Percentiles rank a stretch among this genome's conserved stretches.
phyloP scores from a whole-genome alignment of 1,140 invertebrate species.

The Drosophila subpulchrella region DNA sequence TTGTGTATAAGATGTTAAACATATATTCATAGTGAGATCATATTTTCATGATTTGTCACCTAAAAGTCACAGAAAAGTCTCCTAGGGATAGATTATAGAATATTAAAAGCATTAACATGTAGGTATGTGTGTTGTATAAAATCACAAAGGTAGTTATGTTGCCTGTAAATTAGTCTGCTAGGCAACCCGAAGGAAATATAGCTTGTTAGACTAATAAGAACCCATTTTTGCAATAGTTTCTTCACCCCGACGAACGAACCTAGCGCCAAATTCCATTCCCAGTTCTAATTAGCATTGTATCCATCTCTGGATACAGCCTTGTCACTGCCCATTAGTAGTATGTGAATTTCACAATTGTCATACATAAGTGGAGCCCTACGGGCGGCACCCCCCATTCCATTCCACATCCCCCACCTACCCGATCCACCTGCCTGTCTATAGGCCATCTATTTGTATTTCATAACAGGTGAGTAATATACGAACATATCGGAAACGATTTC shows the following conservation, averaged over 20 bases:
- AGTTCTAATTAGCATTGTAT: slow-evolving; percentile 57
- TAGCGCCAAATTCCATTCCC: slow-evolving; percentile 13
- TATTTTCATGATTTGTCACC: no score
- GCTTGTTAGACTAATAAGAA: slow-evolving; percentile 17
- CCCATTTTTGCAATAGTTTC: slow-evolving; percentile 16
- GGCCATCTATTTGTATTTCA: slow-evolving; percentile 70
- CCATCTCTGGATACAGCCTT: slow-evolving; percentile 20
- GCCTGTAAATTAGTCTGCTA: background rate
- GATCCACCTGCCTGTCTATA: slow-evolving; percentile 32
- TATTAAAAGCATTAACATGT: background rate
- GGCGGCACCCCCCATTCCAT: background rate
- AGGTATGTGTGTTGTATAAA: background rate
- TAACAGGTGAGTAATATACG: slow-evolving; percentile 77
- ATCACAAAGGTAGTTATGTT: background rate
- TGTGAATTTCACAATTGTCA: slow-evolving; percentile 63
- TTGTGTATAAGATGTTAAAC: no score
- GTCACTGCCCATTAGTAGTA: slow-evolving; percentile 44
- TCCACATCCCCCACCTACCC: background rate
- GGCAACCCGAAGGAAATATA: background rate
- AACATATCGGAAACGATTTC: slow-evolving; percentile 76
- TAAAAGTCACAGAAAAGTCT: background rate
- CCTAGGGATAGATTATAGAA: background rate
- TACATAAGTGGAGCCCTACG: slow-evolving; percentile 38
- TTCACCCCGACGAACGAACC: slow-evolving; percentile 8
- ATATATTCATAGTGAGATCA: no score